phyloP scores from a whole-genome alignment of 2,888 invertebrate species.

The Patella ulyssiponensis region DNA sequence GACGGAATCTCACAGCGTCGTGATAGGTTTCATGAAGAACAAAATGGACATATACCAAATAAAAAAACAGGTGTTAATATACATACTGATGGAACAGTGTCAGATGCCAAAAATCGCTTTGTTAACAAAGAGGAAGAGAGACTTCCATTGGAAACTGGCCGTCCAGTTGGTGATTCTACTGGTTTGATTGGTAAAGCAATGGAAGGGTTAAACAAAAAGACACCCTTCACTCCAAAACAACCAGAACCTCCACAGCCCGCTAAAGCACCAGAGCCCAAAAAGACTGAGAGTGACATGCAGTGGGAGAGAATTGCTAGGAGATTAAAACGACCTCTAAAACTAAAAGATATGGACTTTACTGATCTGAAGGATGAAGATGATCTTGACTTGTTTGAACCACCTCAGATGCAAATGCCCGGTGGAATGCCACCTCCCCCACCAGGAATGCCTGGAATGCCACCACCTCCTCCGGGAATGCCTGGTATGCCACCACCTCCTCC shows the following conservation, averaged over 20 bases:
- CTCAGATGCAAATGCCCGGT: slow-evolving; percentile 57
- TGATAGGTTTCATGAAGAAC: slow-evolving; percentile 22
- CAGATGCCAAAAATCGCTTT: slow-evolving; percentile 24
- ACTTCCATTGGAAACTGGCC: slow-evolving; percentile 29
- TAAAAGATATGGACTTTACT: slow-evolving; percentile 96
- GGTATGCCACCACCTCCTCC: slow-evolving; percentile 54
- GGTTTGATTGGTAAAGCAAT: slow-evolving; percentile 94
- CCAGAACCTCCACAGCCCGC: slow-evolving; percentile 42
- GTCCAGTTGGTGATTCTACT: slow-evolving; percentile 78
- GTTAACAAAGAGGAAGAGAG: slow-evolving; percentile 22
- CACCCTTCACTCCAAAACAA: slow-evolving; percentile 21
- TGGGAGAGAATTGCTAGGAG: slow-evolving; percentile 86
- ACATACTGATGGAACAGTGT: slow-evolving; percentile 24
- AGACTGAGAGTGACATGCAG: slow-evolving; percentile 93
- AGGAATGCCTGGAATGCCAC: slow-evolving; percentile 39
- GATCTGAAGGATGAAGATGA: slow-evolving; percentile 92
- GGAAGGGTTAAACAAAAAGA: slow-evolving; percentile 79
- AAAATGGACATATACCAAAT: slow-evolving; percentile 15
- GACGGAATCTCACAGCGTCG: slow-evolving; percentile 38
- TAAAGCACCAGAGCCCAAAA: slow-evolving; percentile 77
- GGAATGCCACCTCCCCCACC: slow-evolving; percentile 56
- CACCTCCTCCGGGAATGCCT: slow-evolving; percentile 45
- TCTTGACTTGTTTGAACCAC: slow-evolving; percentile 78
- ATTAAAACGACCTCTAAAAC: slow-evolving; percentile 78
- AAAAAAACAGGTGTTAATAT: slow-evolving; percentile 18